A percentile compares a stretch with the other conserved stretches of the same genome.
phyloP scores from a whole-genome alignment of 1,140 invertebrate genomes.

The Idris sp. region DNA sequence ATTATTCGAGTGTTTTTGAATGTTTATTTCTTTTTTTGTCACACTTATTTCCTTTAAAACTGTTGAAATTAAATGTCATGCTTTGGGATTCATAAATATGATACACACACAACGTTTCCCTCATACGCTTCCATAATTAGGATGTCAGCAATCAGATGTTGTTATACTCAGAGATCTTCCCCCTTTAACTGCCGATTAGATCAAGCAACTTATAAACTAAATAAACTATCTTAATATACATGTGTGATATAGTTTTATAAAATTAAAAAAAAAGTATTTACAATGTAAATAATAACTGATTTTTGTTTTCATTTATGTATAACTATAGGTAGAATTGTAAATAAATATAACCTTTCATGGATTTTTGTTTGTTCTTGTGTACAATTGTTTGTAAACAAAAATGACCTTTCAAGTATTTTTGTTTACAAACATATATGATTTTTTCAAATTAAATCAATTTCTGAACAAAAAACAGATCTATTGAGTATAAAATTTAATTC shows the following conservation, averaged over 20 bases:
- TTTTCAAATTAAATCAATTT: too few relatives aligned
- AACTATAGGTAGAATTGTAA: too few relatives aligned
- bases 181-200: constrained; percentile 25
- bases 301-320: too few relatives aligned
- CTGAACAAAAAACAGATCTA: too few relatives aligned
- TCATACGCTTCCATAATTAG: constrained; percentile 58
- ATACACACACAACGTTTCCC: constrained; percentile 28
- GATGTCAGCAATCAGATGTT: constrained; percentile 63
- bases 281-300: too few relatives aligned
- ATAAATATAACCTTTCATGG: too few relatives aligned
- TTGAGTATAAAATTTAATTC: constrained; percentile 36
- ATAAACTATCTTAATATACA: constrained; percentile 25
- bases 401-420: too few relatives aligned
- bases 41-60: not conserved
- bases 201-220: constrained; percentile 40
- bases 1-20: constrained; percentile 1
- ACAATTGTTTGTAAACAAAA: too few relatives aligned
- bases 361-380: too few relatives aligned
- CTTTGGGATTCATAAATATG: constrained; percentile 15
- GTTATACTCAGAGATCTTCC: constrained; percentile 36
- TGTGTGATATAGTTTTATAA: not conserved
- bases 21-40: not conserved
- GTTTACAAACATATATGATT: too few relatives aligned
- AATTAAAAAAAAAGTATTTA: constrained; percentile 5
- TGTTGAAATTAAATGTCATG: not conserved